Base-by-base conservation (phyloP, 2,797 vertebrate genomes). In the Staurois parvus region DNA sequence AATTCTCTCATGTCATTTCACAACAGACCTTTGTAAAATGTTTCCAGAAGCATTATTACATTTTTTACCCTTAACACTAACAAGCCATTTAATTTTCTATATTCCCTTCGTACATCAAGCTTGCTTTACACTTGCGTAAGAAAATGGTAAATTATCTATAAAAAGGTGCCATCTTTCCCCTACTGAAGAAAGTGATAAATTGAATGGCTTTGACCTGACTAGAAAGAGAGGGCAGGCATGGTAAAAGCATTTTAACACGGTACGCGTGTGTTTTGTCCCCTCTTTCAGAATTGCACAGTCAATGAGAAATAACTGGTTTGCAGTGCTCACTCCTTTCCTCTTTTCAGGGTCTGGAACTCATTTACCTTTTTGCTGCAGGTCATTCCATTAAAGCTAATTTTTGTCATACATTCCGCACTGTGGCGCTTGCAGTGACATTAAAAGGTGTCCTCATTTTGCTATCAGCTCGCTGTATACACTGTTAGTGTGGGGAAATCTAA, bases 401-500 rank as follows among this genome's bases (percentile, higher is more conserved):
- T 88, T 77, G 81, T 89, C 74, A 89, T 89, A 84, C 40, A 89
- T 87, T 90, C 88, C 84, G 72, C 88, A 91, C 90, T 84, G 13
- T 37, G 85, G 85, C 89, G 87, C 87, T 87, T 83, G 80, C 17
- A 48, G 15, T 81, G 84, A 88, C 74, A 91, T 87, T 84, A 88
- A 92, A 91, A 88, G 6, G 73, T 72, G 87, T 91, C 86, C 87
- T 91, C 85, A 89, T 90, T n/a, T 92, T 91, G 90, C 84, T 89
- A 88, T 89, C 90, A 91, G 86, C 90, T 90, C 87, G 91, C 90
- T 85, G 91, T 87, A 91, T 88, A 90, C 90, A 85, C 90, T 92
- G 93, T 92, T 93, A 95, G 92, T 88, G 92, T 91, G 88, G 83
- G 91, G 93, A 91, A 92, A 87, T 89, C 90, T 94, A 94, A 94